A percentile compares a stretch with the other conserved stretches of the same genome.
Conservation (phyloP, 2,797 vertebrate species). For the Anniella stebbinsi region DNA sequence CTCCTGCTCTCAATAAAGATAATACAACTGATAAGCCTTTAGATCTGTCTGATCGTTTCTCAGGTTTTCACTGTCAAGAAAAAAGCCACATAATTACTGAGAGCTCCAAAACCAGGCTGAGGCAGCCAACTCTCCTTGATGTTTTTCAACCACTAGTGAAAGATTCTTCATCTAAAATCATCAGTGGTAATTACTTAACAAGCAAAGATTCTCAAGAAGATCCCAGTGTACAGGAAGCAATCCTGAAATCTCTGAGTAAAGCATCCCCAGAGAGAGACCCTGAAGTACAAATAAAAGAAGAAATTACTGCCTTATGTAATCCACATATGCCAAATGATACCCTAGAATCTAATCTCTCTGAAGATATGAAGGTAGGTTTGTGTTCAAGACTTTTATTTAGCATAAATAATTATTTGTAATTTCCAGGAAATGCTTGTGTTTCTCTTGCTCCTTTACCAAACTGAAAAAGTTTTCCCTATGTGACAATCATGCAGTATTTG, state of each 20-base stretch:
- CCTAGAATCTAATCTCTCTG: slow-evolving; percentile 71
- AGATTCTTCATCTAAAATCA: slow-evolving; percentile 63
- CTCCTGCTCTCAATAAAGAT: slow-evolving; percentile 64
- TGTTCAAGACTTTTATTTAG: neutral
- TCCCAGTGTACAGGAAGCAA: slow-evolving; percentile 62
- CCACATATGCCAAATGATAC: slow-evolving; percentile 52
- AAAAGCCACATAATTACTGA: slow-evolving; percentile 74
- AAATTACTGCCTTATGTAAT: slow-evolving; percentile 71
- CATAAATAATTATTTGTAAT: neutral
- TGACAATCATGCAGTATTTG: neutral
- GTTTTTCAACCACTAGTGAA: slow-evolving; percentile 69
- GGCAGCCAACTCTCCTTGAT: slow-evolving; percentile 75
- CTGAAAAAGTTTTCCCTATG: neutral
- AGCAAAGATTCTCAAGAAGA: slow-evolving; percentile 69
- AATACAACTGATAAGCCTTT: slow-evolving; percentile 77
- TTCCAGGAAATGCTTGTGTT: neutral
- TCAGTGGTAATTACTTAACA: slow-evolving; percentile 54
- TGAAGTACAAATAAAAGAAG: slow-evolving; percentile 74
- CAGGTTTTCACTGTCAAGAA: slow-evolving; percentile 70
- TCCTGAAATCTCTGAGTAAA: slow-evolving; percentile 61
- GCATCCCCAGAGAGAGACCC: slow-evolving; percentile 68
- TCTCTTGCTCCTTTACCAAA: slow-evolving; percentile 51
- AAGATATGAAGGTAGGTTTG: slow-evolving; percentile 71
- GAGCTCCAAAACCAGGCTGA: slow-evolving; percentile 72
- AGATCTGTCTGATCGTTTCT: slow-evolving; percentile 84